Base-by-base conservation (phyloP, 1,140 invertebrate genomes). In the Asobara japonica region DNA sequence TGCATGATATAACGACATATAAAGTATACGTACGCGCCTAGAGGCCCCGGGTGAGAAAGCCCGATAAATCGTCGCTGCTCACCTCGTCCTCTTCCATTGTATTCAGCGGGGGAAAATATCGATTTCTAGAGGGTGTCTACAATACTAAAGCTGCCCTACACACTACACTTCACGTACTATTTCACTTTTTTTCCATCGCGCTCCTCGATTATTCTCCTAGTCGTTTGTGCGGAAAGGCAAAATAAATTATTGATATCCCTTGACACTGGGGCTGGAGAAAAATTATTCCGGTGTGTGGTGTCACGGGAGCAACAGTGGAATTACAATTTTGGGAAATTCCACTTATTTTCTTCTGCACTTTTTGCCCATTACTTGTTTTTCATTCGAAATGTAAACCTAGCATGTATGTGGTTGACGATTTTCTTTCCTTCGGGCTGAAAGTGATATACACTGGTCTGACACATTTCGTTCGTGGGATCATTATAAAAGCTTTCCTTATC, bases 171-270 rank as follows among this genome's bases (percentile, higher is more conserved):
- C 27, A 0, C 18, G 48, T 68, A 29, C 45, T 18, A 48, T 67
- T 67, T 48, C 65, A 18, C 29, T 30, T 56, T 41, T 69, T 22
- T 69, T 31, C 61, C 45, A 60, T 25, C 22, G 10, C 8, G n/a
- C 18, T 20, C 67, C 67, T 60, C 48, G 48, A 36, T 69, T 69
- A 38, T 61, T 33, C 29, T 25, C 25, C 8, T 20, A 61, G 67
- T 69, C 51, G 67, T 61, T 69, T 69, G 60, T 13, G 27, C 60
- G 51, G 48, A 61, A 69, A 61, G 48, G 29, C 41, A 69, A 69
- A 69, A 69, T 69, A 61, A 69, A 69, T 69, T 60, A 69, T 69
- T 69, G 67, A 69, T 69, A 69, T 69, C 48, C 51, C 29, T 51
- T 31, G 29, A 25, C 18, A 51, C 29, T 22, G 31, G 20, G 51